These are phyloP conservation scores for Drosophila sproati DNA, from an alignment of 1,140 invertebrate genomes.

Conservation along the genomic window DNA sequence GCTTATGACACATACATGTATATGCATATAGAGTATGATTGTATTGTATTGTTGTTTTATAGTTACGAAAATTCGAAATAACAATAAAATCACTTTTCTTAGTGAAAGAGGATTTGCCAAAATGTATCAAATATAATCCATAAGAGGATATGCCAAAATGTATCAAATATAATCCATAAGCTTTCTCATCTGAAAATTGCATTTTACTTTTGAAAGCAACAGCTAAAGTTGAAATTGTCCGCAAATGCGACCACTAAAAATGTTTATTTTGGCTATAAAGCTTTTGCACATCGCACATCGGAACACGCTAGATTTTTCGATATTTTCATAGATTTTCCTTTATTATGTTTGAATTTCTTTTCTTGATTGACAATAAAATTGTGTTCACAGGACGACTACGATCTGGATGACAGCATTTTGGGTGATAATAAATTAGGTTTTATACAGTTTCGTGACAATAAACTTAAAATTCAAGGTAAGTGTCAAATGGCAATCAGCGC, in stretches of 20 bases:
- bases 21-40: background rate
- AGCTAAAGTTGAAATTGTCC: too few species aligned
- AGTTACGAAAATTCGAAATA: background rate
- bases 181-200: too few species aligned
- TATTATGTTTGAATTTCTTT: background rate
- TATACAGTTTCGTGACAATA: constrained; percentile 84
- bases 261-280: background rate
- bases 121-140: too few species aligned
- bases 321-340: background rate
- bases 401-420: constrained; percentile 81
- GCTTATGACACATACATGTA: constrained; percentile 20
- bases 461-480: constrained; percentile 84
- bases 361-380: constrained; percentile 23
- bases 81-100: too few species aligned
- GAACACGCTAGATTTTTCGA: too few species aligned
- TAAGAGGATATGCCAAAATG: too few species aligned
- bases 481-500: constrained; percentile 48
- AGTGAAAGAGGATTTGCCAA: too few species aligned
- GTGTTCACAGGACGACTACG: constrained; percentile 77
- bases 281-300: too few species aligned
- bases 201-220: too few species aligned
- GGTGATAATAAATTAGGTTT: constrained; percentile 85
- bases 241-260: too few species aligned
- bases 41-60: constrained; percentile 1
- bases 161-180: too few species aligned